Percentiles rank a stretch among this genome's conserved stretches.
phyloP scores from a whole-genome alignment of 2,113 vertebrate genomes.

The Oxygymnocypris stewartii region DNA sequence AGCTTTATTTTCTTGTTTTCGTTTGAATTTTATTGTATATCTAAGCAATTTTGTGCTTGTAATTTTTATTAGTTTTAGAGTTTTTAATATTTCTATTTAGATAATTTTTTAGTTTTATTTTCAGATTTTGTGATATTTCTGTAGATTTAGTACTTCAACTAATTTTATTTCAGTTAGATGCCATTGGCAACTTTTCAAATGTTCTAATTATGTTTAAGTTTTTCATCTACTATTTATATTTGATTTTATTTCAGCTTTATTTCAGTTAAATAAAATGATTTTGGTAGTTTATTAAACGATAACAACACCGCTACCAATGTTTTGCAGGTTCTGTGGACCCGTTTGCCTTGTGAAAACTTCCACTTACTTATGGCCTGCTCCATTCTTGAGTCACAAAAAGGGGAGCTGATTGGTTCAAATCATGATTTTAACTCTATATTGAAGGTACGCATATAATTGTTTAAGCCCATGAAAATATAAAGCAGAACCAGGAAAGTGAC shows the following conservation, averaged over 20 bases:
- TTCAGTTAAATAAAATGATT: not conserved
- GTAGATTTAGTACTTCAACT: too few relatives aligned
- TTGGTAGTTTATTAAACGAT: not conserved
- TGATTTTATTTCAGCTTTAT: not conserved
- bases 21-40: not conserved
- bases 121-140: too few relatives aligned
- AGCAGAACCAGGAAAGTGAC: not conserved
- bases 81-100: too few relatives aligned
- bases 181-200: too few relatives aligned
- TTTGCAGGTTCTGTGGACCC: slow-evolving; percentile 84
- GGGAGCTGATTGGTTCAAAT: slow-evolving; percentile 84
- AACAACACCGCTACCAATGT: not conserved
- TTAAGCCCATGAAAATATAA: not conserved
- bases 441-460: slow-evolving; percentile 73
- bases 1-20: too few relatives aligned
- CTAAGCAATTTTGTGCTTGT: not conserved
- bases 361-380: slow-evolving; percentile 87
- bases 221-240: not conserved
- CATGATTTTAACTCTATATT: slow-evolving; percentile 92
- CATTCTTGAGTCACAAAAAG: slow-evolving; percentile 85
- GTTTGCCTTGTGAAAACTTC: slow-evolving; percentile 84
- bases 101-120: too few relatives aligned
- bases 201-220: not conserved
- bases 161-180: too few relatives aligned
- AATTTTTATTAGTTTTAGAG: not conserved